A percentile compares a stretch with the other conserved stretches of the same genome.
Evolutionary conservation across 2,113 vertebrate species (phyloP).

Genomic region (Bujurquina vittata): DNA sequence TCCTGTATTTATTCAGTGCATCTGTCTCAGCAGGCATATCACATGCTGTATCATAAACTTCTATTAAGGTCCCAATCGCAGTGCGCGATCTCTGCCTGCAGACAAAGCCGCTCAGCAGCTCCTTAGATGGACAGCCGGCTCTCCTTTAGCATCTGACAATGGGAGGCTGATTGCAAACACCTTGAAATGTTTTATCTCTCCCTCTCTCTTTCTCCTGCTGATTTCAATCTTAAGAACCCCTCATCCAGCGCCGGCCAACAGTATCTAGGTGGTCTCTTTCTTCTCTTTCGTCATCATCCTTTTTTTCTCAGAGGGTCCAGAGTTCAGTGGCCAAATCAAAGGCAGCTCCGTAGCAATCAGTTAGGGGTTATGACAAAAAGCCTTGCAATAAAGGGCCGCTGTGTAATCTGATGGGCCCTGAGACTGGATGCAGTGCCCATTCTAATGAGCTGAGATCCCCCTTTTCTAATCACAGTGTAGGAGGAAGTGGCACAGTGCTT

Average conservation of each 20-base stretch:
- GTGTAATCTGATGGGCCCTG: constrained; percentile 76
- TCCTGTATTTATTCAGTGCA: constrained; percentile 53
- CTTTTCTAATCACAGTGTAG: constrained; percentile 56
- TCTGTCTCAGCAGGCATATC: constrained; percentile 48
- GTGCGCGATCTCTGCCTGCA: constrained; percentile 37
- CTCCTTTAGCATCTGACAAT: constrained; percentile 53
- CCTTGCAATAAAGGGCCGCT: constrained; percentile 58
- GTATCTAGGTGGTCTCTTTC: constrained; percentile 72
- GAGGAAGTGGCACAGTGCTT: constrained; percentile 49
- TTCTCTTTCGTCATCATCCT: constrained; percentile 28
- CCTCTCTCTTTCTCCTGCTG: constrained; percentile 31
- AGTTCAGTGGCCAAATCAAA: constrained; percentile 78
- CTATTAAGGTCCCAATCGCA: constrained; percentile 49
- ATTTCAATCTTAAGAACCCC: constrained; percentile 72
- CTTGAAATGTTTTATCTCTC: constrained; percentile 69
- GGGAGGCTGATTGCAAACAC: constrained; percentile 75
- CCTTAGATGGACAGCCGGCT: constrained; percentile 40
- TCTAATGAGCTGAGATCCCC: constrained; percentile 70
- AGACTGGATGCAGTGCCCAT: constrained; percentile 60
- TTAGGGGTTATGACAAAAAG: constrained; percentile 74
- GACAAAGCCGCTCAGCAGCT: constrained; percentile 48
- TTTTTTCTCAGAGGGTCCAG: constrained; percentile 38
- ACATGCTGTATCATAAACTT: constrained; percentile 54
- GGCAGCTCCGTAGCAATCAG: constrained; percentile 76
- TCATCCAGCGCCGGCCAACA: constrained; percentile 30